Conservation (phyloP, 2,797 vertebrate species). For the Scarus forsteni region DNA sequence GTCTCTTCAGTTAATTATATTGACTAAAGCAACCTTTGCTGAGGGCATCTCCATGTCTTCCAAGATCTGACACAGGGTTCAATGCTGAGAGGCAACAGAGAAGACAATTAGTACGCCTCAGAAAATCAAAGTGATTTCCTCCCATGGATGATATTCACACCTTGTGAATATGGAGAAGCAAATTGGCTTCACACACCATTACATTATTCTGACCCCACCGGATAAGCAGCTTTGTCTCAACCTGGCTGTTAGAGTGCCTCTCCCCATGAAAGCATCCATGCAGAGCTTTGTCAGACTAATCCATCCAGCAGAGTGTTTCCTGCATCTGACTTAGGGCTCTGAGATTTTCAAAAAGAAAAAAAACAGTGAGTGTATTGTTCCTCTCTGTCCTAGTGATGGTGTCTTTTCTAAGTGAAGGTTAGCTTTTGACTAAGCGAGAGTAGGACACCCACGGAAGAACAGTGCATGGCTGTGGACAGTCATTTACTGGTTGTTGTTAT, state of each 20-base stretch:
- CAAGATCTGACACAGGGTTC: constrained; percentile 58
- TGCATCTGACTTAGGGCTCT: constrained; percentile 38
- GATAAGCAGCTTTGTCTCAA: constrained; percentile 81
- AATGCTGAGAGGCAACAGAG: constrained; percentile 45
- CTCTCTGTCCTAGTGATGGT: constrained; percentile 29
- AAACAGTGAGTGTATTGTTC: constrained; percentile 25
- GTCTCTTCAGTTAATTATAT: constrained; percentile 56
- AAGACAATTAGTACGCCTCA: constrained; percentile 72
- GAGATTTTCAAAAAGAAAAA: constrained; percentile 37
- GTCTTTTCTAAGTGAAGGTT: constrained; percentile 36
- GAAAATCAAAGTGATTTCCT: constrained; percentile 74
- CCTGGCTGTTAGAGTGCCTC: constrained; percentile 70
- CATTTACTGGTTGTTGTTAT: neutral
- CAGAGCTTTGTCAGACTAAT: constrained; percentile 73
- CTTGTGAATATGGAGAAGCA: constrained; percentile 64
- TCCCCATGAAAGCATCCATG: constrained; percentile 66
- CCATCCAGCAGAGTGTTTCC: constrained; percentile 68
- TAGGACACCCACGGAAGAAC: neutral
- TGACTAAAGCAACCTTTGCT: constrained; percentile 52
- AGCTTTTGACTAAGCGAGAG: constrained; percentile 21
- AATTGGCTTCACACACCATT: constrained; percentile 75
- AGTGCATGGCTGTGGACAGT: constrained; percentile 1
- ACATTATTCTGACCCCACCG: constrained; percentile 70
- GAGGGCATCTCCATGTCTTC: constrained; percentile 38
- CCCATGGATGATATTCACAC: constrained; percentile 66